Evolutionary conservation across 1,140 invertebrate genomes (phyloP).

Genomic region (Brachystomella parvula): DNA sequence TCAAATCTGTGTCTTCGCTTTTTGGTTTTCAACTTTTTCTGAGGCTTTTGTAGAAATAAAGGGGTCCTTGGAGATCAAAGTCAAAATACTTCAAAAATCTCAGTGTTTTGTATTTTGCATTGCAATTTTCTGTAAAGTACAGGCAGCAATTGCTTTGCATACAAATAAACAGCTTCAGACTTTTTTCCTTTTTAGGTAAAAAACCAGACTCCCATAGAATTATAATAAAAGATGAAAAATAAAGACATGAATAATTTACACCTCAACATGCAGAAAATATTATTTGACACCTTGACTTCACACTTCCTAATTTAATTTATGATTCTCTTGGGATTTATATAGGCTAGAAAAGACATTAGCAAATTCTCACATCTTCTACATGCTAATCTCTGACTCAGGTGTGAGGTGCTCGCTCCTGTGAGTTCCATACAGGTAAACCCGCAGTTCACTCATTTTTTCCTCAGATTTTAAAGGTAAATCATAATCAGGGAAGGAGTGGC

Average conservation of each 20-base stretch:
- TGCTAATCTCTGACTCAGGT: neutral
- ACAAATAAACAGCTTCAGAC: no score
- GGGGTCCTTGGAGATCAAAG: no score
- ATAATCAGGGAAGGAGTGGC: neutral
- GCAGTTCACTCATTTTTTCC: neutral
- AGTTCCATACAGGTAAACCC: neutral
- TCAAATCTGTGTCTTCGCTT: neutral
- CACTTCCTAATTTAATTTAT: conserved; percentile 3
- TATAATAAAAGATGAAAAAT: no score
- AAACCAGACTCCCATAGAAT: no score
- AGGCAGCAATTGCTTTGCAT: no score
- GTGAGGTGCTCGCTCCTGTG: neutral
- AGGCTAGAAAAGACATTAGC: neutral
- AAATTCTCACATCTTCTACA: neutral
- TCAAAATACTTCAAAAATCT: no score
- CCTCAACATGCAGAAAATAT: neutral
- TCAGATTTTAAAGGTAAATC: neutral
- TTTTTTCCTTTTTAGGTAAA: no score
- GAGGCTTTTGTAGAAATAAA: neutral
- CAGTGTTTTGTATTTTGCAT: no score
- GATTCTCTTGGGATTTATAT: no score
- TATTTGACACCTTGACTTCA: neutral
- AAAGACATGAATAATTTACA: no score
- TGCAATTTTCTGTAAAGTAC: no score
- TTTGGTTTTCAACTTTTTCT: neutral